Evolutionary conservation across 92 coral and sea anemone species (phyloP).

Genomic region (Umimayanthus kanabou): DNA sequence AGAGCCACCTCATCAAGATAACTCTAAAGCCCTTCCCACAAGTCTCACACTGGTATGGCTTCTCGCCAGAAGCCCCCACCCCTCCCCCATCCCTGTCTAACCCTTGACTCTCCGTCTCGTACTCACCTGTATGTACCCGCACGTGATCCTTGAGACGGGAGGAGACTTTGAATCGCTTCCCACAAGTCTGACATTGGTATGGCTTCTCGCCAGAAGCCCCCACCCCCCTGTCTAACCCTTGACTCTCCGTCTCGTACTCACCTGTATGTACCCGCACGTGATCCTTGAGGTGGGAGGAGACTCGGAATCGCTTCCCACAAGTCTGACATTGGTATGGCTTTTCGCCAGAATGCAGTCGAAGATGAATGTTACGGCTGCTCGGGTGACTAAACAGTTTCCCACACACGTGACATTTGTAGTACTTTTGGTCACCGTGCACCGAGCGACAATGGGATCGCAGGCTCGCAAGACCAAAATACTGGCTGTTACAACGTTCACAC

Average conservation of each 20-base stretch:
- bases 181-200: conserved; percentile 87
- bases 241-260: conserved; percentile 25
- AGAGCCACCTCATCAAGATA: not conserved
- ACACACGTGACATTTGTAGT: conserved; percentile 93
- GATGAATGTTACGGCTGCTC: conserved; percentile 94
- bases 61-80: conserved; percentile 26
- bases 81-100: not conserved
- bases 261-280: conserved; percentile 97
- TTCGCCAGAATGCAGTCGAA: conserved; percentile 93
- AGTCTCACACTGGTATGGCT: not conserved
- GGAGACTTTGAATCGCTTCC: conserved; percentile 93
- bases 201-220: conserved; percentile 82
- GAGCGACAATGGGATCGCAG: conserved; percentile 80
- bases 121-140: conserved; percentile 91
- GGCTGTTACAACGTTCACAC: conserved; percentile 83
- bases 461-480: conserved; percentile 75
- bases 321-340: conserved; percentile 91
- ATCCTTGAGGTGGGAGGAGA: conserved; percentile 94
- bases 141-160: conserved; percentile 96
- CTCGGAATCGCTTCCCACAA: conserved; percentile 93
- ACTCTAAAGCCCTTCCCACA: conserved; percentile 91
- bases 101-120: not conserved
- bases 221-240: not conserved
- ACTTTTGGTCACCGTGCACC: conserved; percentile 88
- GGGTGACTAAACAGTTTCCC: conserved; percentile 92